A percentile compares a stretch with the other conserved stretches of the same genome.
Evolutionary conservation across 1,140 invertebrate genomes (phyloP).

Genomic region (Phthorimaea operculella): DNA sequence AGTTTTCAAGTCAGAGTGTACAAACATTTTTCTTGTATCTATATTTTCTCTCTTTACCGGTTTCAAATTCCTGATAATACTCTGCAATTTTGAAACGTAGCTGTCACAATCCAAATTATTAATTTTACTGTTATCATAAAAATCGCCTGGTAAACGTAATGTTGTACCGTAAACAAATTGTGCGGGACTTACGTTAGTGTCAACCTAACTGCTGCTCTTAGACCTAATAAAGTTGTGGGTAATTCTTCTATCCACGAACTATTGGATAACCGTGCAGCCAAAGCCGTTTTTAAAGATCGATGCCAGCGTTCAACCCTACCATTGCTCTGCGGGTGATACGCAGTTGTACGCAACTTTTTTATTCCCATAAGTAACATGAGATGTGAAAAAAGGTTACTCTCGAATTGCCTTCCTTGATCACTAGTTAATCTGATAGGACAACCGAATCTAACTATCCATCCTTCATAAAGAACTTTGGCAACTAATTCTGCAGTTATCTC

Average conservation of each 20-base stretch:
- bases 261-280: constrained; percentile 19
- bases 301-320: constrained; percentile 49
- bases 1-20: constrained; percentile 17
- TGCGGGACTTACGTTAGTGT: neutral
- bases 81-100: no score
- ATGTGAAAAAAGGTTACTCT: constrained; percentile 30
- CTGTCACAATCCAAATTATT: no score
- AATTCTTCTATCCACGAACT: constrained; percentile 30
- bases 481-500: constrained; percentile 42
- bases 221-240: constrained; percentile 38
- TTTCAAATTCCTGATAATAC: no score
- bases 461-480: constrained; percentile 14
- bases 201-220: constrained; percentile 13
- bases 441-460: constrained; percentile 37
- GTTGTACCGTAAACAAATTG: neutral
- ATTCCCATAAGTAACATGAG: constrained; percentile 24
- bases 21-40: constrained; percentile 21
- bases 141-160: neutral
- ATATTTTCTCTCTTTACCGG: neutral
- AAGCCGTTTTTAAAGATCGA: constrained; percentile 45
- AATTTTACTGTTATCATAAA: neutral
- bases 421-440: constrained; percentile 31
- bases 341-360: constrained; percentile 33
- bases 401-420: constrained; percentile 50
- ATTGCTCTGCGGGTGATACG: constrained; percentile 50